Percentiles rank a stretch among this genome's conserved stretches.
Conservation (phyloP, 2,113 vertebrate genomes). For the Pedionomus torquatus region DNA sequence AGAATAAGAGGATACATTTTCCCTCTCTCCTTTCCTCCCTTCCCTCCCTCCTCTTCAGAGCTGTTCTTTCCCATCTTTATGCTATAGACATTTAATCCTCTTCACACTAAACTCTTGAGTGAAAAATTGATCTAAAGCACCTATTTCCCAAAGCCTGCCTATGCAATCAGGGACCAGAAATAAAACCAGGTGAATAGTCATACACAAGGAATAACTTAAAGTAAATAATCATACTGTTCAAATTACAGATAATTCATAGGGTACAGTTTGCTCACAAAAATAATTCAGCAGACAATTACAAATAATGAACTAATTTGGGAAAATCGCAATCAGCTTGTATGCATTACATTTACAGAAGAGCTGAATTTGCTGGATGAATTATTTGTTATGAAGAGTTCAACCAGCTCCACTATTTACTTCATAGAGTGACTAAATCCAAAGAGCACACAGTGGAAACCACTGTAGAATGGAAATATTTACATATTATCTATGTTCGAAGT, state of each 20-base stretch:
- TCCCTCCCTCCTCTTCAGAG: not conserved
- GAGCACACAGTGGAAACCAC: conserved; percentile 42
- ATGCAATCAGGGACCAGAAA: not conserved
- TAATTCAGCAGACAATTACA: conserved; percentile 59
- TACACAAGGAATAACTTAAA: conserved; percentile 13
- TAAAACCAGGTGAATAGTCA: conserved; percentile 14
- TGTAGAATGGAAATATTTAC: conserved; percentile 58
- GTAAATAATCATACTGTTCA: conserved; percentile 37
- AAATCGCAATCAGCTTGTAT: conserved; percentile 10
- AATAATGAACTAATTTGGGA: conserved; percentile 64
- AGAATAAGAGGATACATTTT: not conserved
- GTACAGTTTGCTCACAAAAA: conserved; percentile 56
- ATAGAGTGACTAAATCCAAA: conserved; percentile 52
- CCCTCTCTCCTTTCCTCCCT: not conserved
- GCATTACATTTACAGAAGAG: conserved; percentile 42
- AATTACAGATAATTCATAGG: conserved; percentile 48
- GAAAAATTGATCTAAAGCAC: not conserved
- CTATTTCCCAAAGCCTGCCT: not conserved
- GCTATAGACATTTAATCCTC: not conserved
- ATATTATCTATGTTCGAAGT: conserved; percentile 48
- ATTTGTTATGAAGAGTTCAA: conserved; percentile 46
- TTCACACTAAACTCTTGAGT: not conserved
- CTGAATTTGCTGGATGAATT: conserved; percentile 49
- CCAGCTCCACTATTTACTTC: conserved; percentile 48
- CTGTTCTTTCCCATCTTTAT: not conserved